Evolutionary conservation across 1,140 invertebrate species (phyloP).

Genomic region (Drosophila tropicalis): DNA sequence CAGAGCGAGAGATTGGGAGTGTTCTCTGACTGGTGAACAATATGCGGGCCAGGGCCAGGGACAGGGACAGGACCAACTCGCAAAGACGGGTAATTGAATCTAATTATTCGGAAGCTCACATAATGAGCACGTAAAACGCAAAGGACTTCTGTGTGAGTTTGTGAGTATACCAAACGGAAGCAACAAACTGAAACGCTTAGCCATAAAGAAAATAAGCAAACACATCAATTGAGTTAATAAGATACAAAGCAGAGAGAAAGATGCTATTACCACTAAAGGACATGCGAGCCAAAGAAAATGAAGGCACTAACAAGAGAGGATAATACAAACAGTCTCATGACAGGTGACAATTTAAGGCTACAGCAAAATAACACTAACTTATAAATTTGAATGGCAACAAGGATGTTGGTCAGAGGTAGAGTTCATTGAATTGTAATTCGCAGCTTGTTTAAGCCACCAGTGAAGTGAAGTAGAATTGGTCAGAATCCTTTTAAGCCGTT

Average conservation of each 20-base stretch:
- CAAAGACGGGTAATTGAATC: slow-evolving; percentile 69
- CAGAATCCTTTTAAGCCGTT: too few species aligned
- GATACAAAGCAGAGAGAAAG: slow-evolving; percentile 25
- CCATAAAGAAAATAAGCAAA: slow-evolving; percentile 51
- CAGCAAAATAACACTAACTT: too few species aligned
- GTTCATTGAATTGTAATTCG: too few species aligned
- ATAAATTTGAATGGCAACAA: too few species aligned
- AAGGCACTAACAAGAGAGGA: not conserved
- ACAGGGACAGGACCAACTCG: not conserved
- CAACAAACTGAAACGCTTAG: slow-evolving; percentile 35
- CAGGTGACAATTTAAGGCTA: not conserved
- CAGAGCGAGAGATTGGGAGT: too few species aligned
- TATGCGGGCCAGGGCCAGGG: not conserved
- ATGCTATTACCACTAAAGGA: slow-evolving; percentile 26
- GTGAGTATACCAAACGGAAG: slow-evolving; percentile 31
- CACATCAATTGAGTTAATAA: slow-evolving; percentile 63
- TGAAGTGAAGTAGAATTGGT: too few species aligned
- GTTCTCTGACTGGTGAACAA: slow-evolving; percentile 10
- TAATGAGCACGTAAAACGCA: slow-evolving; percentile 76
- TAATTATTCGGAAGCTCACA: slow-evolving; percentile 75
- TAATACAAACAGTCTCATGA: not conserved
- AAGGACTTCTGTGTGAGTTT: slow-evolving; percentile 19
- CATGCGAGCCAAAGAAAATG: not conserved
- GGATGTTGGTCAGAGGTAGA: too few species aligned
- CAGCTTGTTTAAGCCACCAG: too few species aligned